Base-by-base conservation (phyloP, 2,888 invertebrate species). In the Sinohyriopsis cumingii region DNA sequence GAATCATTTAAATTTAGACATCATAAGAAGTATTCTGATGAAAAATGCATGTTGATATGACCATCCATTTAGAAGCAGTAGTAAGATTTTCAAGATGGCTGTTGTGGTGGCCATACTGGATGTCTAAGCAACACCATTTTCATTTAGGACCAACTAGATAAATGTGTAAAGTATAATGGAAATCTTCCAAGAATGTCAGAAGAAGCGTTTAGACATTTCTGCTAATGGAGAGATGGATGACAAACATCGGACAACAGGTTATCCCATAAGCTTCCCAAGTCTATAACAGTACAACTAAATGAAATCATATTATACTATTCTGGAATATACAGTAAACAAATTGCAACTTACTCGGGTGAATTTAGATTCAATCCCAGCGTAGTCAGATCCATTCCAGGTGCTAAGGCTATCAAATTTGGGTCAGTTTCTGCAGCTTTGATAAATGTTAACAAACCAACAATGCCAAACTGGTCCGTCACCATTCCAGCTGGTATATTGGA, bases 381-480 rank as follows among this genome's bases (percentile, higher is more conserved):
- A 77, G 99, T 99, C 89, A 99, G 93, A 92, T 99, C 99, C 91
- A 97, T 97, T 78, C 99, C 99, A 88, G 99, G 93, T 74, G 99
- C 98, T 89, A 99, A 91, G 73, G 97, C 96, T 82, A 98, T 97
- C 88, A 99, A 93, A 91, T 97, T 97, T 68, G 96, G 97, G 92
- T 99, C 98, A 71, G 96, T 95, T 92, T 99, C 99, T 76, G 98
- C 97, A 79, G 98, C 97, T 89, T 98, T 93, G 85, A 99, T 98
- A 92, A 99, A 99, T 83, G 99, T 97, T 91, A 99, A 92, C 84
- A 99, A 93, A 63, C 99, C 99, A 82, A 99, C 98, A 93, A 99
- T 99, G 85, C 99, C 99, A 91, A 98, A 99, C 92, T 99, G 99
- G 92, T 99, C 99, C 86, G 95, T 96, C 81, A 99, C 96, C 99